A percentile compares a stretch with the other conserved stretches of the same genome.
Evolutionary conservation across 2,113 vertebrate genomes (phyloP).

Genomic region (Chloropsis cyanopogon): DNA sequence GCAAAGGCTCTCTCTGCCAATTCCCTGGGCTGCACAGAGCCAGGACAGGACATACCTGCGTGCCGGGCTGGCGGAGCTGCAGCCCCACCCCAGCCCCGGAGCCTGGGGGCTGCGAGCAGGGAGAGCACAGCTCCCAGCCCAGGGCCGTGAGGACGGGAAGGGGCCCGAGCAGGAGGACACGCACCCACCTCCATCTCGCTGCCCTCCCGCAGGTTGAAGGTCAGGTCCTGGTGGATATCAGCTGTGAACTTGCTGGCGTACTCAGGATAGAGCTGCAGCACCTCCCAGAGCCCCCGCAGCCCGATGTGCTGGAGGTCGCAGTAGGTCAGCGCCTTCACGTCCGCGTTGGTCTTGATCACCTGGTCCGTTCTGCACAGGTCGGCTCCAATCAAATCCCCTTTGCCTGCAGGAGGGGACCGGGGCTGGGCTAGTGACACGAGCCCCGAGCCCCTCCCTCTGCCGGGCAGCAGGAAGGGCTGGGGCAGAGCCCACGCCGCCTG

Average conservation of each 20-base stretch:
- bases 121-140: background rate
- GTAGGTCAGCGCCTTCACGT: constrained; percentile 94
- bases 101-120: background rate
- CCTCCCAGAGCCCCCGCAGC: constrained; percentile 85
- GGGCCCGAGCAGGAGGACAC: background rate
- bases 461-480: background rate
- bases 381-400: constrained; percentile 93
- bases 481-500: background rate
- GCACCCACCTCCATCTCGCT: constrained; percentile 83
- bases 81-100: background rate
- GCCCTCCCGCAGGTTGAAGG: constrained; percentile 93
- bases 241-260: constrained; percentile 84
- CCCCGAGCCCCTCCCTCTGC: background rate
- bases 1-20: background rate
- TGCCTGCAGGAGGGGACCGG: constrained; percentile 74
- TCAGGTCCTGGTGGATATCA: constrained; percentile 90
- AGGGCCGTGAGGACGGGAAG: rapidly evolving
- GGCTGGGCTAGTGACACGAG: background rate
- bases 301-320: constrained; percentile 92
- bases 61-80: rapidly evolving
- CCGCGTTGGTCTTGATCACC: constrained; percentile 92
- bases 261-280: constrained; percentile 90
- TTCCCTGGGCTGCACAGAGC: rapidly evolving
- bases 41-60: background rate
- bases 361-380: constrained; percentile 82